A percentile compares a stretch with the other conserved stretches of the same genome.
Conservation (phyloP, 2,888 invertebrate species). For the Drosophila phalerata region DNA sequence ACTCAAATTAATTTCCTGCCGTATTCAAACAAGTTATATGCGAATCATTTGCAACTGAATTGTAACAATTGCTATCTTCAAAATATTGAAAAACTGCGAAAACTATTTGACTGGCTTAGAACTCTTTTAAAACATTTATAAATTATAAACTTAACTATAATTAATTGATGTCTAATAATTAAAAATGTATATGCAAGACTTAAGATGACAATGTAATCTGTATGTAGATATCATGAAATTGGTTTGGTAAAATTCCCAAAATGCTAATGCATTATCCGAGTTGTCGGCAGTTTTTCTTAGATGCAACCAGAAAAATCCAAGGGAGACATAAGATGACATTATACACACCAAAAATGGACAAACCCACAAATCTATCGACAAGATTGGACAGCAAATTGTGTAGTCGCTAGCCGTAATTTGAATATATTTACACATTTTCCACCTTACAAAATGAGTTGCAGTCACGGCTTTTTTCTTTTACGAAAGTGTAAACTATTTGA, state of each 20-base stretch:
- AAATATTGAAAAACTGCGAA: too few relatives aligned
- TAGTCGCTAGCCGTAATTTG: constrained; percentile 46
- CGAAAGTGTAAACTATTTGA: constrained; percentile 54
- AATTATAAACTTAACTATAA: background rate
- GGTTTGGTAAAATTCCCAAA: constrained; percentile 12
- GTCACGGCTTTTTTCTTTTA: constrained; percentile 20
- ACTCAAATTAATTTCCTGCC: too few relatives aligned
- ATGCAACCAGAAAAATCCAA: constrained; percentile 38
- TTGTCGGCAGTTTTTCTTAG: constrained; percentile 32
- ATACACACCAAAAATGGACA: constrained; percentile 19
- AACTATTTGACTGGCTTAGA: background rate
- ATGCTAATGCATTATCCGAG: constrained; percentile 39
- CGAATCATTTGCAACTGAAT: too few relatives aligned
- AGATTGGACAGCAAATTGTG: constrained; percentile 30
- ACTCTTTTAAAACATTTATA: background rate
- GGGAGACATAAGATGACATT: constrained; percentile 23
- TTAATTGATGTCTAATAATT: background rate
- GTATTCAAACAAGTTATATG: too few relatives aligned
- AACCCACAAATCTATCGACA: constrained; percentile 36
- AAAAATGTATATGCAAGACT: background rate
- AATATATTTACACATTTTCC: constrained; percentile 70
- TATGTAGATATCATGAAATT: constrained; percentile 7
- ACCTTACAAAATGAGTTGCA: constrained; percentile 30
- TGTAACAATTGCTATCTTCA: too few relatives aligned
- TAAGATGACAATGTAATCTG: background rate